Evolutionary conservation across 2,113 vertebrate species (phyloP).

Genomic region (Martes martes): DNA sequence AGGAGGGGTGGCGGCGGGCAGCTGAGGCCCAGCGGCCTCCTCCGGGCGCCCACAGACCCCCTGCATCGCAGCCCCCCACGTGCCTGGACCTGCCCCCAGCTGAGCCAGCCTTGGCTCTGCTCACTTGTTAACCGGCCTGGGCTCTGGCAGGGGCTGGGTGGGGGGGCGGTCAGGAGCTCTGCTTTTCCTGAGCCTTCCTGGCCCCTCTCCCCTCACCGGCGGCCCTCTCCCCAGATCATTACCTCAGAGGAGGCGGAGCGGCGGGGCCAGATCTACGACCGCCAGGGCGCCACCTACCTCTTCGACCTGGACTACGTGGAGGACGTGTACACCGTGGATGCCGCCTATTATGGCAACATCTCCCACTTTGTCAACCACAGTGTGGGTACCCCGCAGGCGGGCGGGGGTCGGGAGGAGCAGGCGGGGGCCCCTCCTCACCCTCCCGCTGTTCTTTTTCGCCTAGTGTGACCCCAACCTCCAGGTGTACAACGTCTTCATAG

Average conservation of each 20-base stretch:
- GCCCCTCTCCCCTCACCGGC: background rate
- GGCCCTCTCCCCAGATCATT: conserved; percentile 86
- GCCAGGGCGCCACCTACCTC: conserved; percentile 92
- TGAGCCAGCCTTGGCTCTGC: background rate
- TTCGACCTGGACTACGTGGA: conserved; percentile 91
- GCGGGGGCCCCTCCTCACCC: background rate
- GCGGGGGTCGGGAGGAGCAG: background rate
- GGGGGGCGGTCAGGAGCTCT: background rate
- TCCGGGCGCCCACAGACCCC: background rate
- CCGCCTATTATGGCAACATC: conserved; percentile 92
- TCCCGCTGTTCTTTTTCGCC: conserved; percentile 48
- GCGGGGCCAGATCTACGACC: conserved; percentile 91
- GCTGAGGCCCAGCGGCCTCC: background rate
- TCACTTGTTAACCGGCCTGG: background rate
- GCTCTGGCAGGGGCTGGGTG: too few relatives aligned
- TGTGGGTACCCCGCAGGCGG: conserved; percentile 81
- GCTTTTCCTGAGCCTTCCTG: background rate
- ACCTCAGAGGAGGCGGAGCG: conserved; percentile 94
- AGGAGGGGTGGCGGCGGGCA: background rate
- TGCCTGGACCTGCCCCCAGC: background rate
- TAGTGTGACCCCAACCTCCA: conserved; percentile 95
- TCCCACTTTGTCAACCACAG: conserved; percentile 98
- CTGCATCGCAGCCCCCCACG: fast-evolving
- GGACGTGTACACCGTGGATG: conserved; percentile 94
- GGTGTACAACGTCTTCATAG: conserved; percentile 95